A percentile compares a stretch with the other conserved stretches of the same genome.
These are phyloP conservation scores for Tupiocoris notatus DNA, from an alignment of 2,888 invertebrate species.

Conservation along the genomic window DNA sequence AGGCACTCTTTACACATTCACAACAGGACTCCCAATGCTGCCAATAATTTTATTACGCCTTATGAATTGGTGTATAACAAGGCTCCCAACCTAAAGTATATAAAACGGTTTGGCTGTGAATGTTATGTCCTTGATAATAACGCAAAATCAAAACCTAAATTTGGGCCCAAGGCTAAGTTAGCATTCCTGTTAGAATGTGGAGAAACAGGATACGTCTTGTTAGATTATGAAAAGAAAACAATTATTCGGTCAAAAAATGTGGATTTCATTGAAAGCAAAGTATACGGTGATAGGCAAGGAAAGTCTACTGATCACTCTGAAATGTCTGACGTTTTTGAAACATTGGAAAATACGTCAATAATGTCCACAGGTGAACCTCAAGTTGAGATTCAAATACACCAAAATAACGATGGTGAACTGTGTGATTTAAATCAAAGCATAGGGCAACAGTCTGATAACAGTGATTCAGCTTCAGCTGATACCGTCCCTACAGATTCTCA, in stretches of 20 bases:
- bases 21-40: neutral
- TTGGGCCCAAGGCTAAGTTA: too few relatives aligned
- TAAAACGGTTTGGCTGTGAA: constrained; percentile 3
- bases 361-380: too few relatives aligned
- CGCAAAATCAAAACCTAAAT: too few relatives aligned
- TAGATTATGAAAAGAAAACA: neutral
- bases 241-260: constrained; percentile 1
- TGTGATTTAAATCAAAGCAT: too few relatives aligned
- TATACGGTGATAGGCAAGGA: neutral
- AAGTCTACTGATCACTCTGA: too few relatives aligned
- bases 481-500: too few relatives aligned
- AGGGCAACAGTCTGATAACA: too few relatives aligned
- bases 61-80: neutral
- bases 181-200: neutral
- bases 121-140: neutral
- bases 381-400: too few relatives aligned
- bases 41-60: neutral
- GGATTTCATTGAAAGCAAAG: neutral
- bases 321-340: neutral
- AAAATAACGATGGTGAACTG: too few relatives aligned
- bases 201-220: neutral
- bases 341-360: too few relatives aligned
- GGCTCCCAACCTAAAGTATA: neutral
- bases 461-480: too few relatives aligned
- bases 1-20: neutral